These are phyloP conservation scores for Balearica regulorum DNA, from an alignment of 2,797 vertebrate species.

Conservation along the genomic window DNA sequence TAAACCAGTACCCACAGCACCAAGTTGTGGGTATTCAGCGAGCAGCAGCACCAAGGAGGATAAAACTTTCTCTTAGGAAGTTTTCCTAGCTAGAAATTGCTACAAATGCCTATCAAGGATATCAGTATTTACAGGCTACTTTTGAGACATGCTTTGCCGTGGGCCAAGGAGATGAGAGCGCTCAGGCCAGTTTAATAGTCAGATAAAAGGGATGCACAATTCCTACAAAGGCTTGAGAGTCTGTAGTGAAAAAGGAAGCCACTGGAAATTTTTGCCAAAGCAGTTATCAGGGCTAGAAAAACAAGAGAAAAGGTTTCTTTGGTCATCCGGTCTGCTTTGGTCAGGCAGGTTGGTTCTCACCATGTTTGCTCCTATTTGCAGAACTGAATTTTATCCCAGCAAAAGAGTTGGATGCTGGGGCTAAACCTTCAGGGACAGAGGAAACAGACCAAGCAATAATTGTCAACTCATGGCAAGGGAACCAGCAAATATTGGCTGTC, in stretches of 20 bases:
- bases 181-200: not conserved
- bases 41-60: not conserved
- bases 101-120: not conserved
- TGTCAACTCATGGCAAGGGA: not conserved
- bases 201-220: not conserved
- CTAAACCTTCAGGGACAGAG: not conserved
- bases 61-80: not conserved
- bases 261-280: not conserved
- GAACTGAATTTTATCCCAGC: not conserved
- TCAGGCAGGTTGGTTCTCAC: not conserved
- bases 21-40: not conserved
- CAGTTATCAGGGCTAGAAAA: not conserved
- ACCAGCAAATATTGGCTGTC: rapidly evolving
- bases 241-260: not conserved
- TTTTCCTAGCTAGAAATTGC: not conserved
- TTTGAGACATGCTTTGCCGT: not conserved
- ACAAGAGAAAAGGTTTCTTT: not conserved
- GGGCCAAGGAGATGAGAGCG: not conserved
- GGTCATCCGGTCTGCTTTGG: not conserved
- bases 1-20: not conserved
- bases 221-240: not conserved
- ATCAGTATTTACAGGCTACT: not conserved
- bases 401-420: not conserved
- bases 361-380: not conserved
- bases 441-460: not conserved